Evolutionary conservation across 2,113 vertebrate species (phyloP).

Genomic region (Barnardius zonarius): DNA sequence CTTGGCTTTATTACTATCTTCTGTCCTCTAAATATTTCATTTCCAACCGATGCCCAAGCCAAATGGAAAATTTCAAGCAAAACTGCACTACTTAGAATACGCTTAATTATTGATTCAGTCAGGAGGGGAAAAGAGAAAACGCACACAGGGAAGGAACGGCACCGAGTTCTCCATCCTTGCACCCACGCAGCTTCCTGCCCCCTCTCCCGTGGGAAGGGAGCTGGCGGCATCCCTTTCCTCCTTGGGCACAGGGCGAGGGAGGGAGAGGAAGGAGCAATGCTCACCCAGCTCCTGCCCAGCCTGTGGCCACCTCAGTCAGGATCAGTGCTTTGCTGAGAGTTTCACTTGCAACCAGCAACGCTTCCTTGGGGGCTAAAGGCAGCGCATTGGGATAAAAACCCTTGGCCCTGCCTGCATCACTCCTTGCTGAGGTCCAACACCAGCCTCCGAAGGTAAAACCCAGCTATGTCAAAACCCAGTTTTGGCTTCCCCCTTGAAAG

Average conservation of each 20-base stretch:
- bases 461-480: rapidly evolving
- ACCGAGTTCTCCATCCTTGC: rapidly evolving
- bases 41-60: slow-evolving; percentile 76
- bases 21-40: slow-evolving; percentile 85
- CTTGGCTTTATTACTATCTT: slow-evolving; percentile 77
- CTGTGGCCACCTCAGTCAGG: neutral
- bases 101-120: slow-evolving; percentile 81
- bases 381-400: neutral
- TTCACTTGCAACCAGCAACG: neutral
- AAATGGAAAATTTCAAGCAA: slow-evolving; percentile 80
- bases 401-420: rapidly evolving
- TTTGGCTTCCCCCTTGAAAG: too few relatives aligned
- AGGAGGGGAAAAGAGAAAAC: slow-evolving; percentile 44
- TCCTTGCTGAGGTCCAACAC: neutral
- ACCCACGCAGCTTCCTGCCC: neutral
- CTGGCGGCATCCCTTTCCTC: neutral
- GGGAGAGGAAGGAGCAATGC: neutral
- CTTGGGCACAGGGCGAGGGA: neutral
- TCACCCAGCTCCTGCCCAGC: neutral
- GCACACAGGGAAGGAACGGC: neutral
- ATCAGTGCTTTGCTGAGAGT: too few relatives aligned
- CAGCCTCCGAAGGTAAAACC: too few relatives aligned
- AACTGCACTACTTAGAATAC: slow-evolving; percentile 78
- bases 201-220: neutral
- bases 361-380: too few relatives aligned